Evolutionary conservation across 2,888 invertebrate genomes (phyloP).

Genomic region (Lagria hirta): DNA sequence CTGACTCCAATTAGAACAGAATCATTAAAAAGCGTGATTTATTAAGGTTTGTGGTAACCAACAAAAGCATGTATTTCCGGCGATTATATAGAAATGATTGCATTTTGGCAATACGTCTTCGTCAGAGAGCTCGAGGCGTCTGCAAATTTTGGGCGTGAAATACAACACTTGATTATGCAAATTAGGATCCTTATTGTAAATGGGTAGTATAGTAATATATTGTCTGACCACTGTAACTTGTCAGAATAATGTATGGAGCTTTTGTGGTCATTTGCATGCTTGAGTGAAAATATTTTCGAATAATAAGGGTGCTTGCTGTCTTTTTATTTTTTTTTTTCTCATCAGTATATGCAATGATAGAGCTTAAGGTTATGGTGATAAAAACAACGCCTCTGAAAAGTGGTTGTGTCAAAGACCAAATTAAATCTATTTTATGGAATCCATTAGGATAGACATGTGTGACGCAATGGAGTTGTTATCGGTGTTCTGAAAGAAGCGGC

Average conservation of each 20-base stretch:
- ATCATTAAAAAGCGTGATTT: constrained; percentile 16
- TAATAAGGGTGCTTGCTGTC: constrained; percentile 5
- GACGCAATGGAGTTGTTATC: constrained; percentile 47
- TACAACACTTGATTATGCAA: constrained; percentile 23
- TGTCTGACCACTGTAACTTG: constrained; percentile 12
- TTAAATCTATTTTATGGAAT: constrained; percentile 49
- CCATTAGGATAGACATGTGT: constrained; percentile 48
- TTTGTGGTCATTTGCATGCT: constrained; percentile 19
- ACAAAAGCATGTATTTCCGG: constrained; percentile 22
- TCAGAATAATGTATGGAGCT: constrained; percentile 20
- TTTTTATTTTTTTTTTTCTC: constrained; percentile 1
- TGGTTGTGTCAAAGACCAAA: constrained; percentile 43
- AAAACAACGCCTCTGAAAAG: constrained; percentile 41
- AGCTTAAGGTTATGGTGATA: constrained; percentile 11
- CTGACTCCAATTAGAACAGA: constrained; percentile 13
- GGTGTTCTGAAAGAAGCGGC: constrained; percentile 36
- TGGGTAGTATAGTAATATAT: constrained; percentile 16
- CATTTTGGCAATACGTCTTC: constrained; percentile 17
- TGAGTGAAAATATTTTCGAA: constrained; percentile 14
- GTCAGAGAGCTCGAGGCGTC: constrained; percentile 20
- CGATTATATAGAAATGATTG: constrained; percentile 27
- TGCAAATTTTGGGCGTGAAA: constrained; percentile 20
- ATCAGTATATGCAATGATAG: constrained; percentile 11
- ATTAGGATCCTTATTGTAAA: constrained; percentile 16
- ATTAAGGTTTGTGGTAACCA: constrained; percentile 9